Base-by-base conservation (phyloP, 2,888 invertebrate genomes). In the Drosophila eohydei region DNA sequence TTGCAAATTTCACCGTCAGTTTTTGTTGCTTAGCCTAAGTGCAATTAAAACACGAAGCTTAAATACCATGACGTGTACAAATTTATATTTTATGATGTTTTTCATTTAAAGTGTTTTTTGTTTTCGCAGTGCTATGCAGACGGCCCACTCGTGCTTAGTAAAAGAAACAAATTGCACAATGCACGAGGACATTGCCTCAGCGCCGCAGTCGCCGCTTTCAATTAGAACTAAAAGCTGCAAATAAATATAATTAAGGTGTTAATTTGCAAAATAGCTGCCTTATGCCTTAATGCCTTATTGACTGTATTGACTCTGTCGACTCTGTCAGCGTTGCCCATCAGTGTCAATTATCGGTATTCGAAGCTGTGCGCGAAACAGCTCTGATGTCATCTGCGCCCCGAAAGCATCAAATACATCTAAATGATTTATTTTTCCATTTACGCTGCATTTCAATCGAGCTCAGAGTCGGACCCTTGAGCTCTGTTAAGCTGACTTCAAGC, bases 1-100 rank as follows among this genome's bases (percentile, higher is more conserved):
- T 80, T 81, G 77, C 72, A 72, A 83, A 86, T 84, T 85, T 87
- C 83, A 78, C 80, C 74, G 71, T 73, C 80, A 71, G 67, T 77
- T 71, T 66, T 64, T 55, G 64, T 71, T 77, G 79, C 73, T 68
- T 70, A 74, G 73, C 73, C 21, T 67, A 74, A 83, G 58, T 80
- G 81, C 77, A 86, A 78, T 85, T 83, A 86, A 82, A 81, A 69
- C 57, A 57, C 57, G 46, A 65, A 74, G 80, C 78, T 70, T 65
- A 80, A 76, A 76, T 75, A 78, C 68, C 84, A 83, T 85, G 84
- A 87, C 85, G 80, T 65, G 71, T 41, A 52, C 48, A 72, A 46
- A 38, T 30, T 58, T 46, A n/a, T 46, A 34, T 28, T 34, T 44
- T 34, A 44, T 36, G 34, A 7, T 57, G 9, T 26, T 14, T 58